These are phyloP conservation scores for Menidia menidia DNA, from an alignment of 2,797 vertebrate genomes.

Conservation along the genomic window DNA sequence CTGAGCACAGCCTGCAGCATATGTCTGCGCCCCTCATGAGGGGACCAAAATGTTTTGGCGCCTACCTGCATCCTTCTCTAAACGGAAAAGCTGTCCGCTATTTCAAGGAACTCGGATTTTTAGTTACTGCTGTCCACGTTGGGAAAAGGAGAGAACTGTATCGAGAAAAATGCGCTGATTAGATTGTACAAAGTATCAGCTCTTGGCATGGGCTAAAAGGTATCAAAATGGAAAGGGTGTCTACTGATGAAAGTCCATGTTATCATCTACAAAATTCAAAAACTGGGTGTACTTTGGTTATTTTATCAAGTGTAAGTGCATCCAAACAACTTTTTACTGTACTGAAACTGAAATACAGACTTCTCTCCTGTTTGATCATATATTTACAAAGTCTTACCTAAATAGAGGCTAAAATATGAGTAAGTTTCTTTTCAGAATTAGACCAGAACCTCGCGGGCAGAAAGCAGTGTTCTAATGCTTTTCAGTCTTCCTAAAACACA, in stretches of 20 bases:
- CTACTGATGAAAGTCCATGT: no score
- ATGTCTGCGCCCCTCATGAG: constrained; percentile 51
- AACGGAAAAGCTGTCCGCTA: constrained; percentile 34
- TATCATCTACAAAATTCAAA: no score
- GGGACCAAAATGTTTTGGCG: constrained; percentile 43
- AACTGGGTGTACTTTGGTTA: no score
- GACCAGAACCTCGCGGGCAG: no score
- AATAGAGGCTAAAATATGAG: no score
- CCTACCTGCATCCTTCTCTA: constrained; percentile 58
- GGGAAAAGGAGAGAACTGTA: no score
- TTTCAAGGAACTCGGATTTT: constrained; percentile 15
- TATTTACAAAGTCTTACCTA: no score
- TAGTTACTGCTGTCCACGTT: neutral
- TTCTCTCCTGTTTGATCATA: no score
- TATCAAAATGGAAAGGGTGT: neutral
- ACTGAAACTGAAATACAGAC: no score
- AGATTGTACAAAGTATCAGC: neutral
- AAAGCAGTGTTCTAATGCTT: neutral
- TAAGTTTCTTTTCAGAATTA: no score
- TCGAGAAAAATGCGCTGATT: neutral
- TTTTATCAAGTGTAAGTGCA: no score
- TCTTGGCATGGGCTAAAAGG: neutral
- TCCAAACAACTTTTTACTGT: no score
- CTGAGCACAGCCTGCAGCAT: constrained; percentile 67
- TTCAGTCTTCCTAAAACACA: constrained; percentile 34